Percentiles rank a stretch among this genome's conserved stretches.
Evolutionary conservation across 2,888 invertebrate species (phyloP).

Genomic region (Fragum sueziense): DNA sequence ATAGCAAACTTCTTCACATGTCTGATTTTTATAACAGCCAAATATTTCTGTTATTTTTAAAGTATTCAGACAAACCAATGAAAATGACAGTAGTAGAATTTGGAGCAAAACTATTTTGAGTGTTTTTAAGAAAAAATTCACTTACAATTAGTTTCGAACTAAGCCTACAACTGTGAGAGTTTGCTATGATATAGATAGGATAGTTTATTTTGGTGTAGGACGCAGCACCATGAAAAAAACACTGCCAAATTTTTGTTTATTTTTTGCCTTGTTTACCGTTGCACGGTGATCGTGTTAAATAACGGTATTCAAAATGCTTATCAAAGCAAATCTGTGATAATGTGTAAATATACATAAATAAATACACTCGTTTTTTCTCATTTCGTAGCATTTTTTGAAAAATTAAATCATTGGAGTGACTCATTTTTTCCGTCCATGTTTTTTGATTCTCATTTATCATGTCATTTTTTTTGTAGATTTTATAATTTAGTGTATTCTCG

Average conservation of each 20-base stretch:
- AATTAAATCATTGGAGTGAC: neutral
- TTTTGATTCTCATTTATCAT: neutral
- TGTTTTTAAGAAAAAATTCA: too few species aligned
- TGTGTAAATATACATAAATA: constrained; percentile 59
- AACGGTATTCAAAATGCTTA: constrained; percentile 48
- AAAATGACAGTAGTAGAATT: too few species aligned
- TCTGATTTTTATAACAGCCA: too few species aligned
- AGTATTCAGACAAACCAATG: too few species aligned
- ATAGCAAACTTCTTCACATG: too few species aligned
- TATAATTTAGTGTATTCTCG: neutral
- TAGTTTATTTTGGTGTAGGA: constrained; percentile 15
- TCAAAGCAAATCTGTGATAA: constrained; percentile 73
- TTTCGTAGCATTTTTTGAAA: neutral
- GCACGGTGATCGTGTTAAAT: constrained; percentile 10
- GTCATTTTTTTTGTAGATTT: neutral
- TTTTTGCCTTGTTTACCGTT: constrained; percentile 19
- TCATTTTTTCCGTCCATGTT: constrained; percentile 7
- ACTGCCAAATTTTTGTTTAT: constrained; percentile 56
- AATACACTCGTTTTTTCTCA: constrained; percentile 6
- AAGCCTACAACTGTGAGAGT: too few species aligned
- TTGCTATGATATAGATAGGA: constrained; percentile 1
- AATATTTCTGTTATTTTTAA: too few species aligned
- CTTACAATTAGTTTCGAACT: too few species aligned
- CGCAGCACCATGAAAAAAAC: constrained; percentile 34
- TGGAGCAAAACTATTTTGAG: too few species aligned